A percentile compares a stretch with the other conserved stretches of the same genome.
Conservation (phyloP, 2,888 invertebrate species). For the Leptopilina myrica region DNA sequence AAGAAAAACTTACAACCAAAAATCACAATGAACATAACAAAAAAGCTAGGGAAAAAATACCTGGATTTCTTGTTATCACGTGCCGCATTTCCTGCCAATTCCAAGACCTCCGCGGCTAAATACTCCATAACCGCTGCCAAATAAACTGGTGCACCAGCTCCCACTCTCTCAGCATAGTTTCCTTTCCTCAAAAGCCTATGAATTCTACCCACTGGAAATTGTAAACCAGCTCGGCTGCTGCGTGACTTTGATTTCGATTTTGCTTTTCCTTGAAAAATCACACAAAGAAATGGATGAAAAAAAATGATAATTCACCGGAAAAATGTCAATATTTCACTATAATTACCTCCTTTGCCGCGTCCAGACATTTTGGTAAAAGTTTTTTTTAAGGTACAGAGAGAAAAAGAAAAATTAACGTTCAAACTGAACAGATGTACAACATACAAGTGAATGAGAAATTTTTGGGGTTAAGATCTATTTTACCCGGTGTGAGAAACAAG, state of each 20-base stretch:
- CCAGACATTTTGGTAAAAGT: conserved; percentile 43
- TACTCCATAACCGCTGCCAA: conserved; percentile 82
- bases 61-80: conserved; percentile 83
- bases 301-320: not conserved
- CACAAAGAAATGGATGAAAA: not conserved
- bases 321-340: not conserved
- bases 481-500: not conserved
- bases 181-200: conserved; percentile 80
- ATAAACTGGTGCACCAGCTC: conserved; percentile 79
- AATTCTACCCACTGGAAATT: conserved; percentile 80
- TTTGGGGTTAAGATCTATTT: not conserved
- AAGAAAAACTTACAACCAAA: too few relatives aligned
- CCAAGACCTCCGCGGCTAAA: conserved; percentile 83
- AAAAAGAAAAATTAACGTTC: not conserved
- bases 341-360: conserved; percentile 45
- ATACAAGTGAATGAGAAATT: not conserved
- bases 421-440: not conserved
- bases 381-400: not conserved
- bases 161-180: conserved; percentile 80
- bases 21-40: too few relatives aligned
- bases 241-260: conserved; percentile 73
- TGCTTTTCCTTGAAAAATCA: conserved; percentile 61
- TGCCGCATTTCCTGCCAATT: conserved; percentile 82
- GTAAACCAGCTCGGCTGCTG: conserved; percentile 78
- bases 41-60: conserved; percentile 53